Conservation (phyloP, 2,113 vertebrate genomes). For the Beaufortia kweichowensis region DNA sequence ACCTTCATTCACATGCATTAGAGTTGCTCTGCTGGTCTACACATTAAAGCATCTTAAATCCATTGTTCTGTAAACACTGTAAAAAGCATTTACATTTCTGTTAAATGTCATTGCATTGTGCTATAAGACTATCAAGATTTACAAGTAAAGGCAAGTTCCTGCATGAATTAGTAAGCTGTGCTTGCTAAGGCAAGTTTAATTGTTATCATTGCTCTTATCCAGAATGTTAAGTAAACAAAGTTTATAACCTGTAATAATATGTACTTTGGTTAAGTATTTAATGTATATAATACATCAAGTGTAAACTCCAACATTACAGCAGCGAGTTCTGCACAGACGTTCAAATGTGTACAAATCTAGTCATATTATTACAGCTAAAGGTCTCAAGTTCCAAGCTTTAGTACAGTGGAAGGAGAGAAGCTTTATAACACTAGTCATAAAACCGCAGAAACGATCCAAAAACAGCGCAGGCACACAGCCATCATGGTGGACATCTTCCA, state of each 20-base stretch:
- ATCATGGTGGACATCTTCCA: slow-evolving; percentile 1
- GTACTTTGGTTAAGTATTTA: no score
- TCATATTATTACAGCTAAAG: not conserved
- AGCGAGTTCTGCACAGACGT: no score
- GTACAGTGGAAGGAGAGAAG: not conserved
- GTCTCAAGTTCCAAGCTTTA: not conserved
- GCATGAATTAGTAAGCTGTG: not conserved
- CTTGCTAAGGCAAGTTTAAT: not conserved
- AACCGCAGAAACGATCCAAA: not conserved
- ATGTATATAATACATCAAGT: no score
- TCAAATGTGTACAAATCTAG: no score
- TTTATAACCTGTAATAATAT: no score
- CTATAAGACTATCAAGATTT: not conserved
- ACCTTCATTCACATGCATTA: slow-evolving; percentile 18
- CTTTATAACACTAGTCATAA: not conserved
- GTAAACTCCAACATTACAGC: no score
- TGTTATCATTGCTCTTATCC: not conserved
- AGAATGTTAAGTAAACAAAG: no score
- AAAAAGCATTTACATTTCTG: not conserved
- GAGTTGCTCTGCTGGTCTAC: slow-evolving; percentile 24
- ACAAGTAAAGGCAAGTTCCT: not conserved
- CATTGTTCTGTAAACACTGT: no score
- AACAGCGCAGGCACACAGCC: not conserved
- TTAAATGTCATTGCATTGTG: slow-evolving; percentile 1
- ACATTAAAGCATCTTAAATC: slow-evolving; percentile 32